A percentile compares a stretch with the other conserved stretches of the same genome.
Evolutionary conservation across 2,888 invertebrate genomes (phyloP).

Genomic region (Blera fallax): DNA sequence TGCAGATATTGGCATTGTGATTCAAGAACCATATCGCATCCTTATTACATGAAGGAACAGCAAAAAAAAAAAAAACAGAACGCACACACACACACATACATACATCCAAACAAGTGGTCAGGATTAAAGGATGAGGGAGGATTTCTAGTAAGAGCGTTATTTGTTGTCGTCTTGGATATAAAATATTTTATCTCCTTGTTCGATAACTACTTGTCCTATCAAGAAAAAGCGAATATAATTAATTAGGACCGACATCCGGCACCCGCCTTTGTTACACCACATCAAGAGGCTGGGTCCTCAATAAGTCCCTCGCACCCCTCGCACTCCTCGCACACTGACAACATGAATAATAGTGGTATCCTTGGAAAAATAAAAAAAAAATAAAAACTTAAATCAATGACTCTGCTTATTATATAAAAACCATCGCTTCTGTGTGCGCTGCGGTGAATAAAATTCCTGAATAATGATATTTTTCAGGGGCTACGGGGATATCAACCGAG

Average conservation of each 20-base stretch:
- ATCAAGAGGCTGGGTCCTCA: constrained; percentile 3
- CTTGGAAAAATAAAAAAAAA: constrained; percentile 31
- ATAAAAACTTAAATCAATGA: constrained; percentile 38
- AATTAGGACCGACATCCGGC: constrained; percentile 52
- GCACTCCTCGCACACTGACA: neutral
- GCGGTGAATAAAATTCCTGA: constrained; percentile 58
- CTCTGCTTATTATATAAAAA: constrained; percentile 37
- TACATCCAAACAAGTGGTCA: neutral
- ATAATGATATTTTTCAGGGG: constrained; percentile 60
- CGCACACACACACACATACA: neutral
- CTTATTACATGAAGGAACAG: too few species aligned
- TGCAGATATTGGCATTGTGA: constrained; percentile 64
- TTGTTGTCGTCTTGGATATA: constrained; percentile 64
- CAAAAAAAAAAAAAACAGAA: constrained; percentile 3
- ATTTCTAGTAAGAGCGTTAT: constrained; percentile 41
- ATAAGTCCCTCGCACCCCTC: neutral
- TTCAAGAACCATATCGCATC: constrained; percentile 54
- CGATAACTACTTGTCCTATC: constrained; percentile 64
- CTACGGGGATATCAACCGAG: constrained; percentile 38
- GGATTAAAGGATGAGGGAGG: constrained; percentile 47
- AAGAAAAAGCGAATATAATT: constrained; percentile 57
- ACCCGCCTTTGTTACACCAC: constrained; percentile 47
- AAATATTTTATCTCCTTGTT: constrained; percentile 70
- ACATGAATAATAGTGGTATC: constrained; percentile 54
- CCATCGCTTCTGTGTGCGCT: neutral